Conservation (phyloP, 2,113 vertebrate species). For the Murina feae region DNA sequence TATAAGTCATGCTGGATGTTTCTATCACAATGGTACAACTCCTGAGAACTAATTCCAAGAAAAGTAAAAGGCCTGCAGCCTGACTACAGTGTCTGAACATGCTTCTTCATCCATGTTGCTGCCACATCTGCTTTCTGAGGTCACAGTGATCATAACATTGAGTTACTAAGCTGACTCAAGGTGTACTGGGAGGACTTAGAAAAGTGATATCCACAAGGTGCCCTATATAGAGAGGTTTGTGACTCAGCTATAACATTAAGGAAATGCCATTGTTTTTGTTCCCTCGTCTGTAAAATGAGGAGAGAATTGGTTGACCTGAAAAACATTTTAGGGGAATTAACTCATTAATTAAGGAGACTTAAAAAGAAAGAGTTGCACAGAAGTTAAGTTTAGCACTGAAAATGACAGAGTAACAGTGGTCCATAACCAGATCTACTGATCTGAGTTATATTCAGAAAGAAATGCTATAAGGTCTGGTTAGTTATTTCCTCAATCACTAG, state of each 20-base stretch:
- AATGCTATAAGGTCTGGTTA: not conserved
- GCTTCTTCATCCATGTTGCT: not conserved
- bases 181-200: not conserved
- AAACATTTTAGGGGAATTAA: conserved; percentile 49
- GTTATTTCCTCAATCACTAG: not conserved
- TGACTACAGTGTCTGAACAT: not conserved
- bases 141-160: not conserved
- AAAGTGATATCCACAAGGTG: conserved; percentile 18
- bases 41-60: not conserved
- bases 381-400: conserved; percentile 56
- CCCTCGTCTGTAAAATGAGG: conserved; percentile 58
- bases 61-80: not conserved
- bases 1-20: not conserved
- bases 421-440: not conserved
- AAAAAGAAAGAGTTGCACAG: conserved; percentile 9
- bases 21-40: not conserved
- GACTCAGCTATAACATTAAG: conserved; percentile 48
- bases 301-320: conserved; percentile 44
- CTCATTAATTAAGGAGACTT: conserved; percentile 59
- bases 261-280: conserved; percentile 59
- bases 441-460: conserved; percentile 17
- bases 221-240: conserved; percentile 5
- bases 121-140: not conserved
- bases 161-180: not conserved
- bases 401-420: conserved; percentile 4